Conservation (phyloP, 2,113 vertebrate genomes). For the Pleuronectes platessa region DNA sequence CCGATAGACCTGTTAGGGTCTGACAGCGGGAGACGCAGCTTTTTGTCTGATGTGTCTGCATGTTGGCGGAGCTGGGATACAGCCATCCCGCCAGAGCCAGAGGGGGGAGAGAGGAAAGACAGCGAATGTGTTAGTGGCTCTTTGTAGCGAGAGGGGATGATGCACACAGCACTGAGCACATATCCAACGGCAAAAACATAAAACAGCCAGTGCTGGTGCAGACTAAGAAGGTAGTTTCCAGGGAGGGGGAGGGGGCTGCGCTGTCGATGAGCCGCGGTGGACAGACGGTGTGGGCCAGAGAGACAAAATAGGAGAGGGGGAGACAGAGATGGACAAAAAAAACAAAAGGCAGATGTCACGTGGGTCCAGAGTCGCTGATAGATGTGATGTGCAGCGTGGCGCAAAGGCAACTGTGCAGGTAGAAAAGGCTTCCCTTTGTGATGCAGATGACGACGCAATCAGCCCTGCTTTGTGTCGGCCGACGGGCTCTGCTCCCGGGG, state of each 20-base stretch:
- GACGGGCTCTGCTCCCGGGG: slow-evolving; percentile 72
- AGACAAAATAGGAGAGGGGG: slow-evolving; percentile 33
- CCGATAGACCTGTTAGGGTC: slow-evolving; percentile 53
- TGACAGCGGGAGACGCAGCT: slow-evolving; percentile 34
- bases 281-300: slow-evolving; percentile 60
- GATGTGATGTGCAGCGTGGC: slow-evolving; percentile 63
- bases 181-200: slow-evolving; percentile 44
- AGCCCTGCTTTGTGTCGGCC: slow-evolving; percentile 77
- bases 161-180: slow-evolving; percentile 34
- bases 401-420: slow-evolving; percentile 75
- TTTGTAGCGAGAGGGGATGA: slow-evolving; percentile 26
- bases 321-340: slow-evolving; percentile 34
- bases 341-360: slow-evolving; percentile 71
- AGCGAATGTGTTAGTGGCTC: slow-evolving; percentile 38
- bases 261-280: slow-evolving; percentile 58
- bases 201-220: slow-evolving; percentile 39
- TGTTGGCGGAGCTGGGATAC: slow-evolving; percentile 32
- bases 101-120: slow-evolving; percentile 18
- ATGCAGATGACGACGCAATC: slow-evolving; percentile 83
- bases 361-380: slow-evolving; percentile 66
- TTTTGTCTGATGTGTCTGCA: slow-evolving; percentile 52
- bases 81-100: slow-evolving; percentile 32
- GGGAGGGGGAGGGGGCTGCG: slow-evolving; percentile 29
- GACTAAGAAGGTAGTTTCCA: slow-evolving; percentile 43
- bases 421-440: slow-evolving; percentile 78